Evolutionary conservation across 2,888 invertebrate genomes (phyloP).

Genomic region (Lasioglossum zephyrum): DNA sequence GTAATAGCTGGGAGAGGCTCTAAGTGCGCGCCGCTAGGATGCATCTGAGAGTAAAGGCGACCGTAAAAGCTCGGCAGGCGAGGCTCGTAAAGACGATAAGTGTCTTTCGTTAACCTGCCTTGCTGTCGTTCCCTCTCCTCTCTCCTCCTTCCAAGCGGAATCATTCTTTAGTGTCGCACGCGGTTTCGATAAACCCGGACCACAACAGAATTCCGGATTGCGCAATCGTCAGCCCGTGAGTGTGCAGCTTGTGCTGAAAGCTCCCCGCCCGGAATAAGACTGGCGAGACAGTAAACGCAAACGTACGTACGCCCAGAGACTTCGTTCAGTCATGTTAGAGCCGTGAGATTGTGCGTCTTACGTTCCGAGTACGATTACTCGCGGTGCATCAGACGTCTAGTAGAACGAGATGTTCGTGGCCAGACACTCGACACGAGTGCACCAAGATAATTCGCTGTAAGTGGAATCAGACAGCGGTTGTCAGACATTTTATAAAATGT

Average conservation of each 20-base stretch:
- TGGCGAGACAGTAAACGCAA: not conserved
- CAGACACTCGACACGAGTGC: slow-evolving; percentile 3
- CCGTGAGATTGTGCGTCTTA: not conserved
- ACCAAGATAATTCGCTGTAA: not conserved
- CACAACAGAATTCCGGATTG: not conserved
- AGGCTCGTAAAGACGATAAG: slow-evolving; percentile 51
- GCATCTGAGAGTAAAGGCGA: slow-evolving; percentile 37
- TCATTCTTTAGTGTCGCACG: slow-evolving; percentile 25
- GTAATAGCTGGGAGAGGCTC: slow-evolving; percentile 41
- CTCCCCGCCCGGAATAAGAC: not conserved
- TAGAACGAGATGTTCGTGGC: not conserved
- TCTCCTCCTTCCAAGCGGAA: not conserved
- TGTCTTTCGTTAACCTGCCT: slow-evolving; percentile 51
- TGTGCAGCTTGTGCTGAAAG: not conserved
- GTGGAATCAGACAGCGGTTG: not conserved
- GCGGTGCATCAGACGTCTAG: not conserved
- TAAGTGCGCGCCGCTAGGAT: slow-evolving; percentile 42
- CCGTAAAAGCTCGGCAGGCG: slow-evolving; percentile 45
- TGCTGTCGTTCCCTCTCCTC: not conserved
- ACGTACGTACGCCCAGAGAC: not conserved
- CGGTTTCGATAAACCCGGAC: slow-evolving; percentile 32
- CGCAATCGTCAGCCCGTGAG: not conserved
- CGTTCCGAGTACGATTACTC: not conserved
- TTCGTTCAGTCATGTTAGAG: not conserved
- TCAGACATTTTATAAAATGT: not conserved